phyloP scores from a whole-genome alignment of 2,797 vertebrate species.

The Hoplostethus mediterraneus region DNA sequence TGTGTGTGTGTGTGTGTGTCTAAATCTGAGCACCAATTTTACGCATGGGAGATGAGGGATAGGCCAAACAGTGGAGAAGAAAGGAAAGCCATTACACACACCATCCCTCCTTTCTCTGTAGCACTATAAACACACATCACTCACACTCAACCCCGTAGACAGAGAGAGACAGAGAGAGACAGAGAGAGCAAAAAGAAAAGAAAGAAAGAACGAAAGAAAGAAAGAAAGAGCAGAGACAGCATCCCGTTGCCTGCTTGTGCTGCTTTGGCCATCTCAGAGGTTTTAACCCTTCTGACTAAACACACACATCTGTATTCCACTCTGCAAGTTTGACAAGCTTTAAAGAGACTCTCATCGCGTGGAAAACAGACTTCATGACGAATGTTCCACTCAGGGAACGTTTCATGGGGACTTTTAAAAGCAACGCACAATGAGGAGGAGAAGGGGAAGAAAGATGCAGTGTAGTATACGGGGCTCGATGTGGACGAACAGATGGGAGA shows the following conservation, averaged over 20 bases:
- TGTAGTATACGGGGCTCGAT: not conserved
- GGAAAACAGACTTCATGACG: not conserved
- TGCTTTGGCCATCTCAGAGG: constrained; percentile 17
- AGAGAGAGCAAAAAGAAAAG: constrained; percentile 9
- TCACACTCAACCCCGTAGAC: constrained; percentile 29
- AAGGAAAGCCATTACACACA: constrained; percentile 62
- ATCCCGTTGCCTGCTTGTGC: constrained; percentile 34
- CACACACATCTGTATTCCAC: constrained; percentile 34
- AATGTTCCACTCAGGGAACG: not conserved
- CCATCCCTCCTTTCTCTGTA: constrained; percentile 49
- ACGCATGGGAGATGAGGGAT: constrained; percentile 64
- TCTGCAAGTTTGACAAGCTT: constrained; percentile 10
- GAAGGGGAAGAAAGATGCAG: not conserved
- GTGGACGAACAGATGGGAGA: not conserved
- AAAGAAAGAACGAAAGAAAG: not conserved
- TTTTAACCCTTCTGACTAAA: constrained; percentile 6
- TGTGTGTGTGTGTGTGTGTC: constrained; percentile 23
- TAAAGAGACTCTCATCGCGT: constrained; percentile 21
- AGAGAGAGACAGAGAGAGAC: constrained; percentile 24
- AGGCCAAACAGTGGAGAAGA: constrained; percentile 56
- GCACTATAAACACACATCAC: constrained; percentile 59
- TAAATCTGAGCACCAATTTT: constrained; percentile 62
- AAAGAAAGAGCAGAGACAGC: constrained; percentile 8
- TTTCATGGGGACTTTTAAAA: constrained; percentile 14
- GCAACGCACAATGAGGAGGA: not conserved